Evolutionary conservation across 2,113 vertebrate genomes (phyloP), one percentile per base, ranked within the genome.

Genomic region (Phoenicopterus ruber): DNA sequence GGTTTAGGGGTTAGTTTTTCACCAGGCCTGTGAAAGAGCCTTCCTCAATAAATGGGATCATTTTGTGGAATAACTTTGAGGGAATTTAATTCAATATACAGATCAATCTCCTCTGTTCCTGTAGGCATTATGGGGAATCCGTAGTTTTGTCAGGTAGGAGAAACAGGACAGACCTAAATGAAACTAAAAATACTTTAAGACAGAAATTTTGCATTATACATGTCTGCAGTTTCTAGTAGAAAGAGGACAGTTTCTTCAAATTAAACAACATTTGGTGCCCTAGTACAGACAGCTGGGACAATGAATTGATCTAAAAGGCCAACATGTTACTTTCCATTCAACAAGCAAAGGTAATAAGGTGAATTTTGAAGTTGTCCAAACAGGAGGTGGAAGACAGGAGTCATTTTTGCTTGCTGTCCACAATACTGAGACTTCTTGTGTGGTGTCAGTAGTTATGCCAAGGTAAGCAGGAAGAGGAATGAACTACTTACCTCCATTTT

Each of bases 391-490:
- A 82, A 95, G 61, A 63, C 72, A 89, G 73, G 57, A 57, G 55
- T 47, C 82, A 55, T 88, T 81, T 91, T 65, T 85, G 18, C 67
- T 85, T 82, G 62, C 70, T 87, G 18, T 74, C 72, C 70, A 69
- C 71, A 86, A 76, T 26, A 9, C 73, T 71, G 63, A 70, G 69
- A 67, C 70, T 92, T 85, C 85, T 81, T 86, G 55, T 81, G 79
- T 91, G 82, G 38, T 67, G 80, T 83, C 86, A 70, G 79, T 77
- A 62, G 46, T 74, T 81, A 54, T 16, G 57, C 88, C 90, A 92
- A 78, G 59, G 50, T 62, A 94, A 93, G 76, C 79, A 83, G 72
- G 82, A 83, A 82, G 55, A 83, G 47, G 71, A 97, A 84, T 55
- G 38, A 95, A 49, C 29, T 71, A 52, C 82, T 93, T 90, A 77